Base-by-base conservation (phyloP, 2,113 vertebrate species). In the Lichenostomus cassidix region DNA sequence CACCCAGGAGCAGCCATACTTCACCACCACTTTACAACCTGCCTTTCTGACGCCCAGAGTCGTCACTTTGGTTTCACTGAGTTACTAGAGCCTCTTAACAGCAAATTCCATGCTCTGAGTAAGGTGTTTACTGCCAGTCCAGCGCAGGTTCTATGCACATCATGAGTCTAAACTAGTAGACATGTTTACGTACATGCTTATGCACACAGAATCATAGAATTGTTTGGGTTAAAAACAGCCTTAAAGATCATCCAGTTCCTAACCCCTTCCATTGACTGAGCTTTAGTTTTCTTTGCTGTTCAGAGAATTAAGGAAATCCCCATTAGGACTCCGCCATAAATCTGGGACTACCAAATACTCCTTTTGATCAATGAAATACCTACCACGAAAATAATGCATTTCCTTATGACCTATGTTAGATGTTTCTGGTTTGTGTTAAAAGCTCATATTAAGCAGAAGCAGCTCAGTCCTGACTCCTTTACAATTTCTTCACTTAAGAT, bases 261-360 rank as follows among this genome's bases (percentile, higher is more conserved):
- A 13, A 4, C 2, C 14, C 5, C 8, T 6, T 39, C 5, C 20
- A 29, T 33, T 2, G 3, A 64, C 0, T 35, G 10, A 82, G 7
- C 4, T 70, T 19, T 14, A 35, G 23, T 67, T 65, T 77, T 58
- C 50, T 41, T 10, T 16, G 3, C 15, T 15, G 0, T 27, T 67
- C 29, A 60, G 50, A 75, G 39, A 75, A 58, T 28, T n/a, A 47
- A 82, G n/a, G 28, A 29, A 21, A 53, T 79, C 75, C 62, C 6
- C 10, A 19, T 24, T 78, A 77, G 15, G 6, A 58, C 6, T 60
- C 23, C 4, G n/a, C 16, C 6, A 52, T 39, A 65, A 68, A 70
- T 52, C 41, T 81, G 18, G 2, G 13, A 37, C 28, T 58, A 37
- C 5, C 7, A 56, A 35, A 37, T 24, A 60, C 16, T 33, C 5